Evolutionary conservation across 2,113 vertebrate species (phyloP).

Genomic region (Chunga burmeisteri): DNA sequence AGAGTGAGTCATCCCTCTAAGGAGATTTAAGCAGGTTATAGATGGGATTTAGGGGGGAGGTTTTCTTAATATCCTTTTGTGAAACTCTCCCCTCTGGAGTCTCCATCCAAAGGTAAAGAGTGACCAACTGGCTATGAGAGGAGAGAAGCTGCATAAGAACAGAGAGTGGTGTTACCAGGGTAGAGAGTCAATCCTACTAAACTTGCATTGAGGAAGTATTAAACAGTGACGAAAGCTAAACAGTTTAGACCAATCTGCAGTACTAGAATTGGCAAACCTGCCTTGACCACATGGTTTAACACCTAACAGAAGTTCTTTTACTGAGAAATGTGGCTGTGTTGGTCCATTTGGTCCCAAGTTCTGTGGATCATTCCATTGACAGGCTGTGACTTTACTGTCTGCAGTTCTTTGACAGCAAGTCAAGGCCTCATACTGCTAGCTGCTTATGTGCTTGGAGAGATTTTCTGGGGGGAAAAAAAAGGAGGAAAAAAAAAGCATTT

Average conservation of each 20-base stretch:
- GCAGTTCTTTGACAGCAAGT: background rate
- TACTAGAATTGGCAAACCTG: background rate
- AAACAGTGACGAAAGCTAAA: background rate
- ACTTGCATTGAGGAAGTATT: background rate
- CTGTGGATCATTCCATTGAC: rapidly evolving
- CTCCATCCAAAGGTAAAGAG: background rate
- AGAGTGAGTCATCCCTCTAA: background rate
- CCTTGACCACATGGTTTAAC: background rate
- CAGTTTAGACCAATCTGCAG: background rate
- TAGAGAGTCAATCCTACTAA: background rate
- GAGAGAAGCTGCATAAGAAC: background rate
- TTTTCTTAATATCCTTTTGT: background rate
- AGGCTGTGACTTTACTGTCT: background rate
- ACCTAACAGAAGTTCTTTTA: background rate
- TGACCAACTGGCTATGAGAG: background rate
- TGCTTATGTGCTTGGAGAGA: background rate
- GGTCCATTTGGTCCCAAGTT: background rate
- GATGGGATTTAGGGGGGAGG: background rate
- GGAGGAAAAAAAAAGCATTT: background rate
- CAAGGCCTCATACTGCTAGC: background rate
- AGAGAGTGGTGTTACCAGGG: background rate
- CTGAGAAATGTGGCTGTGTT: background rate
- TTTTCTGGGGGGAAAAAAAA: background rate
- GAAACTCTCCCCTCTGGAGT: background rate
- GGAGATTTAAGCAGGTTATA: background rate